Conservation (phyloP, 2,113 vertebrate genomes). For the Ceratotherium simum region DNA sequence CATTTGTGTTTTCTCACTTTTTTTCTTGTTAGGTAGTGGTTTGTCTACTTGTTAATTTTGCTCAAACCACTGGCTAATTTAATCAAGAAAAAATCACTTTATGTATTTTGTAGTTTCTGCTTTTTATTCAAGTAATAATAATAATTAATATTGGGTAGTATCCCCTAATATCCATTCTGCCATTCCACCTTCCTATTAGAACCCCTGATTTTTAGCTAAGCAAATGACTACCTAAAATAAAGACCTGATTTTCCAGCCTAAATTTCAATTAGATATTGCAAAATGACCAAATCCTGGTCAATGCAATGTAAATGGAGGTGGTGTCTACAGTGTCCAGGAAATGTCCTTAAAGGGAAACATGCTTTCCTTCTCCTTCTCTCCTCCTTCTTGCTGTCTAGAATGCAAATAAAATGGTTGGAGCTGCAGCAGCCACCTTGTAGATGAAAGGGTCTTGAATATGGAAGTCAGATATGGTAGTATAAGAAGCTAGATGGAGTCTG, state of each 20-base stretch:
- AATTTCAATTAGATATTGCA: too few relatives aligned
- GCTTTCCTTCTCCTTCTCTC: too few relatives aligned
- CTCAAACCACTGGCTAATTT: not conserved
- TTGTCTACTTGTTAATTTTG: not conserved
- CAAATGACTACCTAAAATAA: too few relatives aligned
- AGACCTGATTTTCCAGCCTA: too few relatives aligned
- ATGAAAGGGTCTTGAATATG: not conserved
- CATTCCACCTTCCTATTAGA: not conserved
- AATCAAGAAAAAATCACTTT: not conserved
- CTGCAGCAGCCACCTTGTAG: not conserved
- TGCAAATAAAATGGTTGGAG: not conserved
- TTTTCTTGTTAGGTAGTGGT: not conserved
- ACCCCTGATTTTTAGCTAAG: not conserved
- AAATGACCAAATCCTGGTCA: not conserved
- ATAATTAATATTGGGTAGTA: not conserved
- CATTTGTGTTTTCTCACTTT: not conserved
- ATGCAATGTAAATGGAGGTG: not conserved
- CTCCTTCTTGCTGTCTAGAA: not conserved
- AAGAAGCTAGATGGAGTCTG: not conserved
- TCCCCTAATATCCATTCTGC: not conserved
- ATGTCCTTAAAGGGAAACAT: not conserved
- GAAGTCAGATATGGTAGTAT: not conserved
- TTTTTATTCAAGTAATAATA: not conserved
- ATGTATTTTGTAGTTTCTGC: not conserved
- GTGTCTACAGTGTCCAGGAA: not conserved